A percentile compares a stretch with the other conserved stretches of the same genome.
phyloP scores from a whole-genome alignment of 2,797 vertebrate species.

The Scolopax bukidnonensis region DNA sequence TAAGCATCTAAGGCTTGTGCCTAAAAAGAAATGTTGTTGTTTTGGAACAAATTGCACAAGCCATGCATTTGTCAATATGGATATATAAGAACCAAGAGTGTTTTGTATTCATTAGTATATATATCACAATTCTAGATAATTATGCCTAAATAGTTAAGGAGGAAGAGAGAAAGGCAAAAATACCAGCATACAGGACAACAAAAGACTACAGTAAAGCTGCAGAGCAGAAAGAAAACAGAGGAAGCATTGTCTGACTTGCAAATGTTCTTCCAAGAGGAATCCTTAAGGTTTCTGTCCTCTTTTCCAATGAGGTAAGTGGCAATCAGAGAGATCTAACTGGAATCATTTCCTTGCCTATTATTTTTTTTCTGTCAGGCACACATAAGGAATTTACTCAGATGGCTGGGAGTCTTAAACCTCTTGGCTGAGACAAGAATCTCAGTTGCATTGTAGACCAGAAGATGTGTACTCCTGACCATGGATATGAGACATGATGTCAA shows the following conservation, averaged over 20 bases:
- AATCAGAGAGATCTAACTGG: background rate
- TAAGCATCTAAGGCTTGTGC: background rate
- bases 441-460: background rate
- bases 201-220: background rate
- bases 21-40: background rate
- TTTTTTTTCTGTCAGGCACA: background rate
- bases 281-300: background rate
- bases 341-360: background rate
- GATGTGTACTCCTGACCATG: background rate
- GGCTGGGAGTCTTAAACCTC: background rate
- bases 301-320: background rate
- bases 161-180: background rate
- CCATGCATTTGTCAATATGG: background rate
- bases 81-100: background rate
- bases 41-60: background rate
- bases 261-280: background rate
- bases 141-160: background rate
- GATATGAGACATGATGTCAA: background rate
- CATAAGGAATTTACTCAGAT: background rate
- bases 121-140: background rate
- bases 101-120: background rate
- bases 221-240: background rate
- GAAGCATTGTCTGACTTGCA: background rate
- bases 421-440: background rate
- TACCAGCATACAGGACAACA: background rate